These are phyloP conservation scores for Xiphias gladius DNA, from an alignment of 2,113 vertebrate species.

Conservation along the genomic window DNA sequence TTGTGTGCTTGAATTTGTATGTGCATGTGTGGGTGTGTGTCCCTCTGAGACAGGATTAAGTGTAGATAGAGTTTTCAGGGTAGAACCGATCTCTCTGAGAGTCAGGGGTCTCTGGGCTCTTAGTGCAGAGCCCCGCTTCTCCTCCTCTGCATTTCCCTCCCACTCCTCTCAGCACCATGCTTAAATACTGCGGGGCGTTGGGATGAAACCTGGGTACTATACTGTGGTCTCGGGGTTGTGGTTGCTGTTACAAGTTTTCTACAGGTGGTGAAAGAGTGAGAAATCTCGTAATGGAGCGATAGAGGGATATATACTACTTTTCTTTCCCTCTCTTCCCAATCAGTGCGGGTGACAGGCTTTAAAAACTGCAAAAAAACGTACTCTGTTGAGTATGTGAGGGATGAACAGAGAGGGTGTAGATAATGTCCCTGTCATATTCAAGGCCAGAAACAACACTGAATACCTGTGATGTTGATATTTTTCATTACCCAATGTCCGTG, in stretches of 20 bases:
- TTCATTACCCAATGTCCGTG: constrained; percentile 56
- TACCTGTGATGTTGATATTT: constrained; percentile 49
- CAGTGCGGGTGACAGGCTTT: constrained; percentile 37
- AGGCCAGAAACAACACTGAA: constrained; percentile 45
- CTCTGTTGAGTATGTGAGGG: constrained; percentile 6
- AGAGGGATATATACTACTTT: constrained; percentile 30
- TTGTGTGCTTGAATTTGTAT: constrained; percentile 55
- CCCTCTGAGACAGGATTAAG: constrained; percentile 74
- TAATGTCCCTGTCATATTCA: constrained; percentile 50
- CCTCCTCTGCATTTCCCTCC: constrained; percentile 45
- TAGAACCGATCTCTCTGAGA: constrained; percentile 73
- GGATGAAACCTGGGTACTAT: constrained; percentile 58
- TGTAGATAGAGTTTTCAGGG: constrained; percentile 77
- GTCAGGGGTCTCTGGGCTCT: constrained; percentile 71
- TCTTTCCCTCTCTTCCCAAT: constrained; percentile 6
- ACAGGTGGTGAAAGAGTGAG: constrained; percentile 22
- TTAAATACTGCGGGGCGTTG: constrained; percentile 57
- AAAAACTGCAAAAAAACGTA: constrained; percentile 8
- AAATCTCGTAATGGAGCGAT: constrained; percentile 39
- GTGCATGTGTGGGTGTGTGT: constrained; percentile 59
- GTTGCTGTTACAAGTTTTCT: constrained; percentile 55
- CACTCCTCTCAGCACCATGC: constrained; percentile 49
- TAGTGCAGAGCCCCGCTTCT: constrained; percentile 58
- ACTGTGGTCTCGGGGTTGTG: constrained; percentile 40
- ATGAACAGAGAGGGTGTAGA: constrained; percentile 25